A percentile compares a stretch with the other conserved stretches of the same genome.
phyloP scores from a whole-genome alignment of 1,140 invertebrate genomes.

The Sycophila sp. region DNA sequence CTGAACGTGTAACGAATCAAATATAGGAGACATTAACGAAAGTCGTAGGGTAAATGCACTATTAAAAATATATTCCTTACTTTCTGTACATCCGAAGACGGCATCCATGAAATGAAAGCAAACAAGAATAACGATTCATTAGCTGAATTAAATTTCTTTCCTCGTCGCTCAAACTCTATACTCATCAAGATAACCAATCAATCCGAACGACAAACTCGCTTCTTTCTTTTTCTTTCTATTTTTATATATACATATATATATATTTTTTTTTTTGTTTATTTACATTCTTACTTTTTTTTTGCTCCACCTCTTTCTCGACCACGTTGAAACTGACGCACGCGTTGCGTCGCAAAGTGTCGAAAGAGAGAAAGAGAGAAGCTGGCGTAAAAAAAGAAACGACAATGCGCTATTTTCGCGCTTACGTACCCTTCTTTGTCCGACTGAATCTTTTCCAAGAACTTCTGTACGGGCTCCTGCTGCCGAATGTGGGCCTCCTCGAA shows the following conservation, averaged over 20 bases:
- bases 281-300: not conserved
- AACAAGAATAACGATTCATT: conserved; percentile 42
- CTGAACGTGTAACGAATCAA: too few species aligned
- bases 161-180: not conserved
- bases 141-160: conserved; percentile 28
- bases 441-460: conserved; percentile 91
- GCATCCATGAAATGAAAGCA: conserved; percentile 43
- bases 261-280: not conserved
- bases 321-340: too few species aligned
- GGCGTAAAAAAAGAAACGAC: conserved; percentile 18
- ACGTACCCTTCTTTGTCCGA: conserved; percentile 88
- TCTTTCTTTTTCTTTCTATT: too few species aligned
- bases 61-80: conserved; percentile 49
- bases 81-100: conserved; percentile 55
- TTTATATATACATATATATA: not conserved
- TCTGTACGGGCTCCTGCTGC: conserved; percentile 80
- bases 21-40: conserved; percentile 7
- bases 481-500: conserved; percentile 80
- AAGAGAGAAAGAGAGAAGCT: not conserved
- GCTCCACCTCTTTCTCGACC: too few species aligned
- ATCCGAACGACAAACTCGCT: too few species aligned
- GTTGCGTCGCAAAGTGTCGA: not conserved
- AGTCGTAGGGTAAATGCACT: conserved; percentile 30
- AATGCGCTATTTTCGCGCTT: not conserved
- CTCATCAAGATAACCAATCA: too few species aligned